Evolutionary conservation across 2,888 invertebrate species (phyloP), one percentile per base, ranked within the genome.

Genomic region (Phengaris arion): DNA sequence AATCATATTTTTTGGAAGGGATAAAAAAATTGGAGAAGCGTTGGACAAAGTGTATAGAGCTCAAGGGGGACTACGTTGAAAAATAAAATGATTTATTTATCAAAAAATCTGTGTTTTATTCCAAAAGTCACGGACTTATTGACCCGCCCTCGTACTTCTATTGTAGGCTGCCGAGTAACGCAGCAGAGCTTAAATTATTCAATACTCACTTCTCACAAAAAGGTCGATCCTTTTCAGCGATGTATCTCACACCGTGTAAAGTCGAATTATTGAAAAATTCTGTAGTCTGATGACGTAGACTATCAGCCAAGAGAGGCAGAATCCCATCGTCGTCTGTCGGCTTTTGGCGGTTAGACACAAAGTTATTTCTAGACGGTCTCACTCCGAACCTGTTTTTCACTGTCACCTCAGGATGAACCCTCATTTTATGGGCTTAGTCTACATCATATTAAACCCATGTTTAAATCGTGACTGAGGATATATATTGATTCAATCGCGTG

Each of bases 251-350:
- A 15, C 97, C 97, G 84, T 97, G 97, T 57, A 97, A 89, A 0
- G 96, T 96, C 0, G 96, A 96, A 83, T 96, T 95, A 81, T 96
- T 95, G 83, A 97, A 96, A 86, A 96, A 97, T 83, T 96, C 95
- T 77, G 95, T 95, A 0, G 95, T 95, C 86, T 97, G 96, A 83
- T 96, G 95, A 54, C 94, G 94, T 83, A 95, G 94, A 85, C 96
- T 96, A 1, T 96, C 94, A 46, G 95, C 94, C 76, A 95, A 85
- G 80, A 95, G 79, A 7, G 90, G 87, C 57, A 91, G 76, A 10
- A 88, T 83, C 35, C 88, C 85, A 74, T 85, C 86, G 74, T 88
- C 87, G 1, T 15, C 10, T 35, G 35, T 54, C 35, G 15, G 6
- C 52, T 70, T 70, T 70, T 54, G 22, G 8, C 12, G 46, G 3